A percentile compares a stretch with the other conserved stretches of the same genome.
phyloP scores from a whole-genome alignment of 2,113 vertebrate species.

The Rhombomys opimus region DNA sequence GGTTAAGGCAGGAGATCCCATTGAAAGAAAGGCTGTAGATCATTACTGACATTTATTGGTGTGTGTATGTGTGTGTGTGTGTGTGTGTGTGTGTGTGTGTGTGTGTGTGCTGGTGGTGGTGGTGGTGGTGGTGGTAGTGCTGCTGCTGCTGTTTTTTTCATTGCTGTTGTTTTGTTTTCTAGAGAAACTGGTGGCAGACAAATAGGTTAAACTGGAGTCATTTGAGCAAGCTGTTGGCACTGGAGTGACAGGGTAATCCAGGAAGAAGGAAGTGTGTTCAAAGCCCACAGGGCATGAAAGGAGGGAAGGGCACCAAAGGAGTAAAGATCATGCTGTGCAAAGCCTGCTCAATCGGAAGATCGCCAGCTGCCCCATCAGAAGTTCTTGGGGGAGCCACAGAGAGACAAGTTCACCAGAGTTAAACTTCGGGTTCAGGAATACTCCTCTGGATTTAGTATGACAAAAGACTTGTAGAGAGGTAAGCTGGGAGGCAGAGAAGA shows the following conservation, averaged over 20 bases:
- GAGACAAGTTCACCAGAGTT: not conserved
- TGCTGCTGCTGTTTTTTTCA: not conserved
- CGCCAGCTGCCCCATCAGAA: slow-evolving; percentile 20
- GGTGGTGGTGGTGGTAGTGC: not conserved
- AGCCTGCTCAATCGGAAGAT: not conserved
- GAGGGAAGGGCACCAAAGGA: not conserved
- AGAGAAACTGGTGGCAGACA: not conserved
- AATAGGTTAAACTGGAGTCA: not conserved
- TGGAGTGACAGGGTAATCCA: not conserved
- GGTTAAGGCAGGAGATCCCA: not conserved
- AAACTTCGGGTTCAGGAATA: not conserved
- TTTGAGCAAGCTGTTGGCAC: not conserved
- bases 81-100: not conserved
- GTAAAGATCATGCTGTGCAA: not conserved
- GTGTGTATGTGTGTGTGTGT: not conserved
- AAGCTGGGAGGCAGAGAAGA: not conserved
- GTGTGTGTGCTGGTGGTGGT: not conserved
- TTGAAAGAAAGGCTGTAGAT: not conserved
- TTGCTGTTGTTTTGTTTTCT: not conserved
- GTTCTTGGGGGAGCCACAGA: not conserved
- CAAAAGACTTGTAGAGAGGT: not conserved
- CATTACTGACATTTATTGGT: not conserved
- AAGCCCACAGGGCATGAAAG: not conserved
- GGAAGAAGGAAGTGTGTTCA: not conserved
- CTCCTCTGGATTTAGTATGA: not conserved